A percentile compares a stretch with the other conserved stretches of the same genome.
Conservation (phyloP, 2,888 invertebrate species). For the Leucophenga maculata region DNA sequence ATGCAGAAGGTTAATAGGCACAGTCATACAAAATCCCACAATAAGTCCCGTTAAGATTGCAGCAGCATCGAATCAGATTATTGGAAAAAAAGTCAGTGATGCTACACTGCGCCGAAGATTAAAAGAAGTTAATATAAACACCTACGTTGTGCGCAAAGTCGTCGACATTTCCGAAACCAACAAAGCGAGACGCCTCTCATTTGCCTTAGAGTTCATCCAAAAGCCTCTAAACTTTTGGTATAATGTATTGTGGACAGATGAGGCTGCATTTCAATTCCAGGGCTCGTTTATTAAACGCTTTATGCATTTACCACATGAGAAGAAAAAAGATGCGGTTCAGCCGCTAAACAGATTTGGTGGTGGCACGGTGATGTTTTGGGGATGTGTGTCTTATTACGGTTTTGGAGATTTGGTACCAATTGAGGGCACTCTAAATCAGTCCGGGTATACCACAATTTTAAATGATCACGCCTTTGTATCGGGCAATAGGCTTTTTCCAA, state of each 20-base stretch:
- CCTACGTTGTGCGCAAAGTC: constrained; percentile 17
- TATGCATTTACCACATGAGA: too few species aligned
- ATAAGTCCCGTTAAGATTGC: background rate
- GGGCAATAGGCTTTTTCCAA: too few species aligned
- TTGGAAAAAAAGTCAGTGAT: constrained; percentile 15
- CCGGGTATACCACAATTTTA: too few species aligned
- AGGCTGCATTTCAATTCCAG: too few species aligned
- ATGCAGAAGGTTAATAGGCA: background rate
- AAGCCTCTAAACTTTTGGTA: constrained; percentile 19
- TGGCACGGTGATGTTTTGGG: too few species aligned
- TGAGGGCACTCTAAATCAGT: too few species aligned
- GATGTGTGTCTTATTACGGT: too few species aligned
- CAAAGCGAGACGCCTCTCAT: constrained; percentile 19
- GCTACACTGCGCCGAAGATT: constrained; percentile 17
- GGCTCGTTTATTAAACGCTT: too few species aligned
- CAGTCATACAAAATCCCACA: background rate
- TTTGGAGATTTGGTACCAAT: too few species aligned
- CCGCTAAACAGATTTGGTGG: too few species aligned
- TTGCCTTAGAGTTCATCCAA: constrained; percentile 11
- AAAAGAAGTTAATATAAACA: constrained; percentile 20
- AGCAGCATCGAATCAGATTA: constrained; percentile 14
- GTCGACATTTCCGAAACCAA: constrained; percentile 21
- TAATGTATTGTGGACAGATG: background rate
- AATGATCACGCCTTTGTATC: too few species aligned
- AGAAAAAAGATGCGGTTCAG: too few species aligned